These are phyloP conservation scores for Arctia plantaginis DNA, from an alignment of 2,888 invertebrate species.

Conservation along the genomic window DNA sequence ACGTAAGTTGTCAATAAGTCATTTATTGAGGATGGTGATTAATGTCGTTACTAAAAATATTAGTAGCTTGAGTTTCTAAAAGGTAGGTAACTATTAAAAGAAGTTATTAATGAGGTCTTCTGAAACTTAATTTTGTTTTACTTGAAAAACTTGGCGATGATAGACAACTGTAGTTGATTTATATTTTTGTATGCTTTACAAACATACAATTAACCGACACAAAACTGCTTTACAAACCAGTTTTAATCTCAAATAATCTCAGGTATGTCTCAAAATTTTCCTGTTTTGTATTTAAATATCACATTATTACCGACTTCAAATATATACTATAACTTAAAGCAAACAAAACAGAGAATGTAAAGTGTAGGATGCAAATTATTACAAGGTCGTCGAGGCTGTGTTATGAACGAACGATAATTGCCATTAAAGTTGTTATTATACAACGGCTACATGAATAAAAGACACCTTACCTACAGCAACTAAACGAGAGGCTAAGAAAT, in stretches of 20 bases:
- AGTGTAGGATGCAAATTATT: slow-evolving; percentile 75
- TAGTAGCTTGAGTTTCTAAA: neutral
- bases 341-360: slow-evolving; percentile 41
- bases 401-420: slow-evolving; percentile 68
- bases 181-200: neutral
- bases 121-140: neutral
- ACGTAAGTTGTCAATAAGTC: neutral
- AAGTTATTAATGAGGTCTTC: neutral
- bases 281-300: neutral
- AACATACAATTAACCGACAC: neutral
- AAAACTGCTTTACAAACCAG: too few species aligned
- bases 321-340: slow-evolving; percentile 1
- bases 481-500: neutral
- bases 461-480: slow-evolving; percentile 6
- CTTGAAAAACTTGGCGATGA: neutral
- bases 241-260: neutral
- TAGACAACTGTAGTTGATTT: neutral
- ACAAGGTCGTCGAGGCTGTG: slow-evolving; percentile 70
- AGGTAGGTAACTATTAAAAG: neutral
- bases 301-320: neutral
- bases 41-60: neutral
- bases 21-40: neutral
- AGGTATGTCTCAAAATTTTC: neutral
- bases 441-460: slow-evolving; percentile 20
- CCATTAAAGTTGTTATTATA: slow-evolving; percentile 63